A percentile compares a stretch with the other conserved stretches of the same genome.
These are phyloP conservation scores for Acanthococcus lagerstroemiae DNA, from an alignment of 2,888 invertebrate species.

Conservation along the genomic window DNA sequence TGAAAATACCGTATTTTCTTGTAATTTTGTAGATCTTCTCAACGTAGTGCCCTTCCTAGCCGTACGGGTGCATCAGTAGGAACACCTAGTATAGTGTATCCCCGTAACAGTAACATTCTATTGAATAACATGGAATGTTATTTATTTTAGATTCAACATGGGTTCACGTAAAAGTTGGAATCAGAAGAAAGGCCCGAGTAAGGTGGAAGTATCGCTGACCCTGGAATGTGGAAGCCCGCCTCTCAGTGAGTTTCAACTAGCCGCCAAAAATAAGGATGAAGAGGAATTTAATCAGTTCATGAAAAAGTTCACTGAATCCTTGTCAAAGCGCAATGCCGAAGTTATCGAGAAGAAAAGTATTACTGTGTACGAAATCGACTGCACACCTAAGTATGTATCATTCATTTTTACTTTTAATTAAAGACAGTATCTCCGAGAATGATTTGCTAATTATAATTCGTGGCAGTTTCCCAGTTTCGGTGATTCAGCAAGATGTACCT, in stretches of 20 bases:
- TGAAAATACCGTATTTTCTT: too few relatives aligned
- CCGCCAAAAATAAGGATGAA: background rate
- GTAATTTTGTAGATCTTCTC: too few relatives aligned
- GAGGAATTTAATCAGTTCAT: constrained; percentile 15
- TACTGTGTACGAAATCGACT: constrained; percentile 17
- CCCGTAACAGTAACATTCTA: too few relatives aligned
- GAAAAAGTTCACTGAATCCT: constrained; percentile 10
- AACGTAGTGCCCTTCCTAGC: too few relatives aligned
- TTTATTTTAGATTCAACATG: too few relatives aligned
- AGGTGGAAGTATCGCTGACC: too few relatives aligned
- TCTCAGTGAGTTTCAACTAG: background rate
- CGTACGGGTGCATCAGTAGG: too few relatives aligned
- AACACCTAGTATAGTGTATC: too few relatives aligned
- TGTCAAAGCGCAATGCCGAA: constrained; percentile 16
- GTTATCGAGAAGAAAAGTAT: constrained; percentile 15
- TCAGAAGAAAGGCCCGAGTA: too few relatives aligned
- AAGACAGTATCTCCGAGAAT: background rate
- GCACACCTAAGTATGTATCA: constrained; percentile 6
- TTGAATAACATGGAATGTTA: too few relatives aligned
- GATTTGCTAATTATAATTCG: background rate
- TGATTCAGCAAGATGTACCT: background rate
- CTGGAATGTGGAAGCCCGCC: constrained; percentile 12
- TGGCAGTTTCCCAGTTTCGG: background rate
- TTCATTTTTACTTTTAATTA: background rate
- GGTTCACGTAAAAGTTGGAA: too few relatives aligned